Evolutionary conservation across 53 echinoderm and acorn worm species (phyloP), one percentile per base, ranked within the genome.

Genomic region (Echinometra lucunter): DNA sequence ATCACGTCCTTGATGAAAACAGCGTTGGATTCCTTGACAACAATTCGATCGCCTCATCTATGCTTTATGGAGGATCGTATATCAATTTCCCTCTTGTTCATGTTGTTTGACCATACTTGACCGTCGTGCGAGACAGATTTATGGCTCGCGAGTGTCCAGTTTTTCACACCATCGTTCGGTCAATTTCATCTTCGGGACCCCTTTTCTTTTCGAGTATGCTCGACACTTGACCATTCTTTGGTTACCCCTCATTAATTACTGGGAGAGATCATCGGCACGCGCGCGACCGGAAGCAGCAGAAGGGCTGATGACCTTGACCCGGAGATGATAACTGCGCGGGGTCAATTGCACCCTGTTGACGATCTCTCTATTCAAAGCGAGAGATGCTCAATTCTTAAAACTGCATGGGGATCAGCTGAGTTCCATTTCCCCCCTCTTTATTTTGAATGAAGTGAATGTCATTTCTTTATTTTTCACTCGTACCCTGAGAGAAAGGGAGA

Each of bases 61-160:
- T 40, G 78, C 78, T 42, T 13, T 53, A 15, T 83, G n/a, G n/a
- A n/a, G n/a, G n/a, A 85, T 85, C 85, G 30, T 85, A 85, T 85
- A 85, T 85, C 85, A 85, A 45, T 45, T 85, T n/a, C 49, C 18
- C 28, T 47, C 85, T 12, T 85, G 85, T 85, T 49, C 18, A 30
- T 47, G 49, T 12, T 85, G 85, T 85, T 49, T 49, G 85, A 1
- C 47, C 85, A 49, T 19, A 85, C 49, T 85, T 85, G 85, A 85
- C 85, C 85, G 85, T 45, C 45, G n/a, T n/a, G 27, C 85, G 49
- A 85, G 85, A 85, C 85, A 85, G 85, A 85, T 85, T 85, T 85
- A 85, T 85, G 85, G 85, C 53, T 17, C 49, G 28, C 85, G 47
- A 85, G 85, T 85, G 85, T n/a, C 85, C 85, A 49, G 63, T n/a